Conservation (phyloP, 2,888 invertebrate species). For the Sesia apiformis region DNA sequence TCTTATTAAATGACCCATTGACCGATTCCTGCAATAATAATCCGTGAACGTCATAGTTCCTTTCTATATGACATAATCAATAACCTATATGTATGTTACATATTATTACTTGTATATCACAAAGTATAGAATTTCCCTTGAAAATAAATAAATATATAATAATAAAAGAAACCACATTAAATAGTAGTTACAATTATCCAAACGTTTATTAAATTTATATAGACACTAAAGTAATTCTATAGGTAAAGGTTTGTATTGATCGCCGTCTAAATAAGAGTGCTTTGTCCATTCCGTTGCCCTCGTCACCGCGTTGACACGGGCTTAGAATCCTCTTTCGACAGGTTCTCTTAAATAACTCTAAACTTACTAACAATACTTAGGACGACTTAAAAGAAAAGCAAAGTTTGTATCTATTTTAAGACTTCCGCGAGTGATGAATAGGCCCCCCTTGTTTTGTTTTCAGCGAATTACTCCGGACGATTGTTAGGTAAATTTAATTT, state of each 20-base stretch:
- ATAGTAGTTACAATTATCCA: too few relatives aligned
- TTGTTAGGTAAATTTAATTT: not conserved
- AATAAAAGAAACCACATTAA: too few relatives aligned
- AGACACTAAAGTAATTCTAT: not conserved
- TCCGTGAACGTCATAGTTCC: too few relatives aligned
- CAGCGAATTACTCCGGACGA: not conserved
- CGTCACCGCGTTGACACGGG: conserved; percentile 21
- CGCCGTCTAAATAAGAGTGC: not conserved
- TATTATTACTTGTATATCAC: too few relatives aligned
- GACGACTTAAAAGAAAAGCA: conserved; percentile 29
- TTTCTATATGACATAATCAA: too few relatives aligned
- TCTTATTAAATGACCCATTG: too few relatives aligned
- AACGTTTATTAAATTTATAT: too few relatives aligned
- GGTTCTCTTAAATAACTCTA: conserved; percentile 5
- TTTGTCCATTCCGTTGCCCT: conserved; percentile 1
- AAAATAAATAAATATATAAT: too few relatives aligned
- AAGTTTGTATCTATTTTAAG: conserved; percentile 8
- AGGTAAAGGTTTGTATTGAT: not conserved
- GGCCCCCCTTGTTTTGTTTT: not conserved
- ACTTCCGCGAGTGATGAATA: conserved; percentile 1
- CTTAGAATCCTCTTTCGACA: conserved; percentile 19
- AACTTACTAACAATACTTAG: conserved; percentile 31
- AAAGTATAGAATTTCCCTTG: too few relatives aligned
- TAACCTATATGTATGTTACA: too few relatives aligned
- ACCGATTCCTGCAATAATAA: too few relatives aligned